Base-by-base conservation (phyloP, 2,113 vertebrate species). In the Cynocephalus volans region DNA sequence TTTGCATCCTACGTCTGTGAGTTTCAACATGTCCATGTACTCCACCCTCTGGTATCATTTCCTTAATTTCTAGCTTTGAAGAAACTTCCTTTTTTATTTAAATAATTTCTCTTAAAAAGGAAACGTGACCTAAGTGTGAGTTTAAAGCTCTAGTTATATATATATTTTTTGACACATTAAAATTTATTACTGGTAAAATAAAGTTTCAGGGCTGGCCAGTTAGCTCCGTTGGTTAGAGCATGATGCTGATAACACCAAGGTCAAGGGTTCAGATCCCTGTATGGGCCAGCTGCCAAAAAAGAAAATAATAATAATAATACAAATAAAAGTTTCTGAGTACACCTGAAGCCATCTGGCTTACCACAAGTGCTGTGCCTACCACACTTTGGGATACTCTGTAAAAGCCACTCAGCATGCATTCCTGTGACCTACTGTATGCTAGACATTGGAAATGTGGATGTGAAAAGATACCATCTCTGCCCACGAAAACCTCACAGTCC, bases 401-500 rank as follows among this genome's bases (percentile, higher is more conserved):
- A 31, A 28, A 45, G 45, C 14, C 82, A 50, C 0, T 26, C 1
- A 1, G 56, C 1, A 0, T 8, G n/a, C 7, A 7, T 7, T 41
- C 48, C 8, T 12, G 23, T n/a, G 62, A 41, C 92, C 62, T 50
- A 33, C 86, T 28, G 5, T 45, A 45, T 14, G 21, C 14, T 45
- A 33, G 28, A 41, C 14, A 3, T 1, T 4, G 15, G 69, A 36
- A n/a, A 50, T 15, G n/a, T 5, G 54, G 31, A 23, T 0, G 0
- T 58, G 62, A 9, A 26, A n/a, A 80, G 21, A 31, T 4, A 52
- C 9, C 0, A 0, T 5, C n/a, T 24, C 69, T 36, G 28, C 48
- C 82, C 56, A 0, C 0, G 12, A 36, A 73, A 23, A 10, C 1
- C 60, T 14, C 4, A n/a, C 0, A 1, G 50, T 56, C 56, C 23